Conservation (phyloP, 2,888 invertebrate species). For the Himalopsyche japonica region DNA sequence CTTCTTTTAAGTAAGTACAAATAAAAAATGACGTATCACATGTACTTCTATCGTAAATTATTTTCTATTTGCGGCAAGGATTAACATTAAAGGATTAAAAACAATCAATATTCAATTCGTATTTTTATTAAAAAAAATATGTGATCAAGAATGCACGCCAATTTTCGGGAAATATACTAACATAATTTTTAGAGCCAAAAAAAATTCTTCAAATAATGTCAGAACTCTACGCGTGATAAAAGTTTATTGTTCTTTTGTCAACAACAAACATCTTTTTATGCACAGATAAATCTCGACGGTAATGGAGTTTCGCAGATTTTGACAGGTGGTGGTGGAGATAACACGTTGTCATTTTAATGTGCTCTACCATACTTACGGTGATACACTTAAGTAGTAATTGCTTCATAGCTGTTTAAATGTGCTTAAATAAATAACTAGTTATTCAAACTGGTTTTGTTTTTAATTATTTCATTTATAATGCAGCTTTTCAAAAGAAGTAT, state of each 20-base stretch:
- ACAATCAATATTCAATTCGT: too few relatives aligned
- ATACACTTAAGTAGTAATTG: not conserved
- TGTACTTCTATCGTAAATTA: too few relatives aligned
- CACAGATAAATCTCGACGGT: not conserved
- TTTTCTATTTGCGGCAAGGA: too few relatives aligned
- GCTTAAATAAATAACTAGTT: not conserved
- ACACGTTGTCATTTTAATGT: not conserved
- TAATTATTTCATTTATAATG: conserved; percentile 18
- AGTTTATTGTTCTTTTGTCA: not conserved
- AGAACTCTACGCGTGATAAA: not conserved
- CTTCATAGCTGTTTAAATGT: not conserved
- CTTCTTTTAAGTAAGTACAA: too few relatives aligned
- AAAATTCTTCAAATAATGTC: too few relatives aligned
- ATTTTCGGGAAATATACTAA: too few relatives aligned
- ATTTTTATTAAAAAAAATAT: too few relatives aligned
- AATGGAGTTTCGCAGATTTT: not conserved
- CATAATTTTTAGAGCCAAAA: too few relatives aligned
- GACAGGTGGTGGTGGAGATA: not conserved
- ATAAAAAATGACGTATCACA: too few relatives aligned
- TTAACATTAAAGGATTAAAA: too few relatives aligned
- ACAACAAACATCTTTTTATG: not conserved
- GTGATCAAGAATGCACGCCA: too few relatives aligned
- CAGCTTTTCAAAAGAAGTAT: not conserved
- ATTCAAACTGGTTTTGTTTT: conserved; percentile 4
- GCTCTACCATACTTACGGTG: not conserved